Conservation (phyloP, 2,797 vertebrate genomes). For the Taeniopygia guttata region DNA sequence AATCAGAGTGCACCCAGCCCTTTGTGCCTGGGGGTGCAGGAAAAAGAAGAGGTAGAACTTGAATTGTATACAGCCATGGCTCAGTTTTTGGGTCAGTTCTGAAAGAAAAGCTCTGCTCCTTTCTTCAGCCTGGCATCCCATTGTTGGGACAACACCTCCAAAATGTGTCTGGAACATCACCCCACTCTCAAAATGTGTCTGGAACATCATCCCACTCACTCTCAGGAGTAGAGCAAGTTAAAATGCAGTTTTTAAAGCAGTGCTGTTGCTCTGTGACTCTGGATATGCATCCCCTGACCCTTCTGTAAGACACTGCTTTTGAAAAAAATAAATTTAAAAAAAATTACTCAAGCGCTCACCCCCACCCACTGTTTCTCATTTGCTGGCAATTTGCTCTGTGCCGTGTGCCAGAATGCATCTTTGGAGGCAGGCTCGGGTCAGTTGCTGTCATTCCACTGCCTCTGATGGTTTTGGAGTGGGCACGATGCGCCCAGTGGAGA, state of each 20-base stretch:
- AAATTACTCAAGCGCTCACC: not conserved
- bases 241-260: not conserved
- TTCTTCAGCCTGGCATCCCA: not conserved
- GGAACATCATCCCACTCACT: not conserved
- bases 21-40: not conserved
- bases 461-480: not conserved
- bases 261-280: not conserved
- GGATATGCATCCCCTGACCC: not conserved
- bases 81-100: not conserved
- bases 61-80: not conserved
- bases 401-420: not conserved
- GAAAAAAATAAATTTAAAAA: not conserved
- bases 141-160: not conserved
- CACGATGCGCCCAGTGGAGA: not conserved
- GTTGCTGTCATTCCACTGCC: not conserved
- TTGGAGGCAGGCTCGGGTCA: not conserved
- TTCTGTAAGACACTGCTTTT: not conserved
- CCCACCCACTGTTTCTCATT: not conserved
- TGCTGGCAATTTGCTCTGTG: not conserved
- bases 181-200: not conserved
- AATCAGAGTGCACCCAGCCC: not conserved
- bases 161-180: not conserved
- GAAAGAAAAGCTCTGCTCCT: not conserved
- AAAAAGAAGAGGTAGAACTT: not conserved
- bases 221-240: not conserved